Base-by-base conservation (phyloP, 2,113 vertebrate species). In the Brachypteracias leptosomus region DNA sequence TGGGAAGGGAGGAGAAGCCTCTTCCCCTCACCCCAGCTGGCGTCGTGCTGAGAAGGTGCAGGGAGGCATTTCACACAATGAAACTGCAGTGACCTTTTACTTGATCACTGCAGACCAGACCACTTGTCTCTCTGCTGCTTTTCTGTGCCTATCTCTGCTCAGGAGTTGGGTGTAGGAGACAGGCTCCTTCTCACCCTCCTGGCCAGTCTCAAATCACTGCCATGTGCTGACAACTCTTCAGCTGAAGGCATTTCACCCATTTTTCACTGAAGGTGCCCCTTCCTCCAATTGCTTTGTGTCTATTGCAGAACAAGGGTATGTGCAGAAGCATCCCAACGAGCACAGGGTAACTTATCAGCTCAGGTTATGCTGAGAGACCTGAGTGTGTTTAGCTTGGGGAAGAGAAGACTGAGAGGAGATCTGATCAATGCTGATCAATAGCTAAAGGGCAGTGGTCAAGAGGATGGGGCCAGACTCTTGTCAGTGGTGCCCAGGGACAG, bases 1-100 rank as follows among this genome's bases (percentile, higher is more conserved):
- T 2, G 16, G 54, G 49, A 67, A 42, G 54, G 36, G 84, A 36
- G 36, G 61, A 0, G 0, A 71, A 33, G 51, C 47, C 25, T 65
- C 14, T 68, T 40, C 61, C 17, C 2, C 55, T 73, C 54, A 33
- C 46, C 13, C 40, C 73, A 74, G 67, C 16, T 58, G 61, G 81
- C 0, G 0, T 4, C 0, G 0, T 12, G 85, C 77, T 47, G 46
- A 40, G 55, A 44, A 87, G 26, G 36, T 13, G 11, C 47, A n/a
- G 0, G 0, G 28, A 26, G 52, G 10, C 10, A 7, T 77, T 78
- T 29, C 55, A 15, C 1, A 1, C 5, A 11, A 52, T 12, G 16
- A 29, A 84, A n/a, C 31, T 21, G 20, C 40, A 47, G 52, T 9
- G 58, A 63, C 40, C 26, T 80, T 61, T 51, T 26, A 26, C 33